Conservation (phyloP, 2,113 vertebrate genomes). For the Rousettus leschenaultii region DNA sequence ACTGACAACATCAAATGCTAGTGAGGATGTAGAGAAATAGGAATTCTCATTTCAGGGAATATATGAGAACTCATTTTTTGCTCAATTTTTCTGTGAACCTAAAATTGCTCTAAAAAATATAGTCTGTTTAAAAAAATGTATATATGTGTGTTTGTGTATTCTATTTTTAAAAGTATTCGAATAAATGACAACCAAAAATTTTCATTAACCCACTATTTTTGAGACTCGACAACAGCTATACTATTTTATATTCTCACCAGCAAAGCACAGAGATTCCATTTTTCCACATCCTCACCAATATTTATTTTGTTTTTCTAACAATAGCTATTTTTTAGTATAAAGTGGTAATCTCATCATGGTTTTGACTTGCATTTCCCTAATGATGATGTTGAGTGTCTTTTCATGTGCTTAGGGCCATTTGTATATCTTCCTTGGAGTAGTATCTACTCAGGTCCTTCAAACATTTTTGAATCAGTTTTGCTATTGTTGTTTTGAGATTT, state of each 20-base stretch:
- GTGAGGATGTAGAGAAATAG: background rate
- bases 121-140: background rate
- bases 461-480: background rate
- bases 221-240: background rate
- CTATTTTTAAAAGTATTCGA: background rate
- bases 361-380: background rate
- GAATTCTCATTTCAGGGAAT: background rate
- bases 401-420: background rate
- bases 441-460: background rate
- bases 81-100: background rate
- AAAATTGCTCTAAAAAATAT: background rate
- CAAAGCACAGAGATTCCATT: background rate
- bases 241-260: background rate
- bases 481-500: background rate
- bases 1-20: background rate
- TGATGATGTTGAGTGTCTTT: background rate
- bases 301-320: background rate
- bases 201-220: background rate
- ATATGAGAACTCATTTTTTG: background rate
- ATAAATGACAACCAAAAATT: background rate
- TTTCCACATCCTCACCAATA: background rate
- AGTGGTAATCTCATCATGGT: background rate
- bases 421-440: background rate
- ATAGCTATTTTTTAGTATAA: background rate
- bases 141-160: background rate